Evolutionary conservation across 2,888 invertebrate species (phyloP).

Genomic region (Anodontia alba): DNA sequence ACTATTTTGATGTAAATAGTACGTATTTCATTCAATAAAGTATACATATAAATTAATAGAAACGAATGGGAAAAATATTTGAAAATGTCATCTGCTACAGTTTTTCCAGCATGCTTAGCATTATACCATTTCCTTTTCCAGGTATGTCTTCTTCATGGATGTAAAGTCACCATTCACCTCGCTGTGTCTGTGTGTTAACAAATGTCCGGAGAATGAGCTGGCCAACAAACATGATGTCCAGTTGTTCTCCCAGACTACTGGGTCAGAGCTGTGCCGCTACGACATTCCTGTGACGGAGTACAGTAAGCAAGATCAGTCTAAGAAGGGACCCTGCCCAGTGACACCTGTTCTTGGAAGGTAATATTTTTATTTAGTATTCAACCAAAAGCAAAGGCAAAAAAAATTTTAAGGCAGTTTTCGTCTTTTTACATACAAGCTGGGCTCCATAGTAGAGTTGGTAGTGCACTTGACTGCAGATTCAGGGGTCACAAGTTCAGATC

Average conservation of each 20-base stretch:
- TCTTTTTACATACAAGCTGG: no score
- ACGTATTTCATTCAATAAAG: no score
- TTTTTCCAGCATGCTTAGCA: no score
- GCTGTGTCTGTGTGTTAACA: constrained; percentile 94
- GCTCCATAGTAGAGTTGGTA: no score
- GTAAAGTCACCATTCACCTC: constrained; percentile 91
- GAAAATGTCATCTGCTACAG: no score
- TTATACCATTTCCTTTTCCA: constrained; percentile 83
- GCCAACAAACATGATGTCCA: constrained; percentile 89
- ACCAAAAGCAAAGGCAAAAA: constrained; percentile 35
- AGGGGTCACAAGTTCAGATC: no score
- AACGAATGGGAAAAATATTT: no score
- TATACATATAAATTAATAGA: no score
- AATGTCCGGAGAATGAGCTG: constrained; percentile 91
- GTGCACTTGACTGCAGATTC: no score
- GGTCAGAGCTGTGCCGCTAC: constrained; percentile 91
- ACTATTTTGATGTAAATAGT: no score
- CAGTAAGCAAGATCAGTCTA: constrained; percentile 43
- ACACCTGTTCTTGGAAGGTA: constrained; percentile 92
- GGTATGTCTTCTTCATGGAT: constrained; percentile 93
- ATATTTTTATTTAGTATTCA: constrained; percentile 10
- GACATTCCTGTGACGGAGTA: constrained; percentile 72
- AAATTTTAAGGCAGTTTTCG: no score
- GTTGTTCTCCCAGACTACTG: constrained; percentile 90
- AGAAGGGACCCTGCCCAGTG: constrained; percentile 90